Percentiles rank a stretch among this genome's conserved stretches.
phyloP scores from a whole-genome alignment of 2,113 vertebrate genomes.

The Dipodomys spectabilis region DNA sequence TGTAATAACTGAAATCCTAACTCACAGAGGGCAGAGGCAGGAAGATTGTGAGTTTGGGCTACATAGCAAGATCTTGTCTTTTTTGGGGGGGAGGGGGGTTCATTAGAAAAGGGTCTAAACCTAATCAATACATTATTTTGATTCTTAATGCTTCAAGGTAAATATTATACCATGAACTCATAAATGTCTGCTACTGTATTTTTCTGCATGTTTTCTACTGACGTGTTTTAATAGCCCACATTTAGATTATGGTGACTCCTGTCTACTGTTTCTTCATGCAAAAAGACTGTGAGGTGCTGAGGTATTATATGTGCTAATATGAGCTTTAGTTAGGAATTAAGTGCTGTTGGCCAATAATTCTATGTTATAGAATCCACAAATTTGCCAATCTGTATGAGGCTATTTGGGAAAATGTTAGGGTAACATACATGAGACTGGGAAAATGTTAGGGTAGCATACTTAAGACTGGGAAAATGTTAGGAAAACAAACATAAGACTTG shows the following conservation, averaged over 20 bases:
- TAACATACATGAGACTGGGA: neutral
- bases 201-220: neutral
- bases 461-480: neutral
- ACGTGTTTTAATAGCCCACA: neutral
- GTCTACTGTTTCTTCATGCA: neutral
- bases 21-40: neutral
- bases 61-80: neutral
- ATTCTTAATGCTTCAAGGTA: constrained; percentile 24
- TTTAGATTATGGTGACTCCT: neutral
- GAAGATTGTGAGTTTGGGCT: neutral
- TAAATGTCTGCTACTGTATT: constrained; percentile 19
- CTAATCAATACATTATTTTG: constrained; percentile 9
- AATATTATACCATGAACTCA: neutral
- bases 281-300: neutral
- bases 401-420: neutral
- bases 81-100: neutral
- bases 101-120: constrained; percentile 7
- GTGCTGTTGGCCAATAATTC: neutral
- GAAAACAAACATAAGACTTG: neutral
- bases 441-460: neutral
- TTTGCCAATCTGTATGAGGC: neutral
- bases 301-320: neutral
- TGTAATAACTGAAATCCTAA: too few relatives aligned
- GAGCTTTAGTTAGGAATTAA: neutral
- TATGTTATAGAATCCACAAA: neutral